phyloP scores from a whole-genome alignment of 2,113 vertebrate genomes.

The Scatophagus argus region DNA sequence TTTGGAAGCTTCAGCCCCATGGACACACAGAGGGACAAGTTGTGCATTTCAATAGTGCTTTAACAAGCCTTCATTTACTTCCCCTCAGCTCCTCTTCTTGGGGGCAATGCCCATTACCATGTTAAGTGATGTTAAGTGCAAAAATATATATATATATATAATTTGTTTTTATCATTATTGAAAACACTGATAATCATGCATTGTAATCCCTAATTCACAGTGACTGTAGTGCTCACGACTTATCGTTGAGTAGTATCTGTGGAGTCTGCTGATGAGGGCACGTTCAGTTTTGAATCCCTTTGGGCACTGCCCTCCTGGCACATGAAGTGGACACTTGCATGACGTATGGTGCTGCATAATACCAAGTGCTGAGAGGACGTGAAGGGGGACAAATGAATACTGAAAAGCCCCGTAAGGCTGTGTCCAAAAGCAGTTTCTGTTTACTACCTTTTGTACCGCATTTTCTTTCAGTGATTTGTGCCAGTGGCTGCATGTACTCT shows the following conservation, averaged over 20 bases:
- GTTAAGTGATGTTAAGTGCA: not conserved
- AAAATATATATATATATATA: not conserved
- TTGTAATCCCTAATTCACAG: not conserved
- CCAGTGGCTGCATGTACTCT: not conserved
- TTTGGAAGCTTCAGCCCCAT: not conserved
- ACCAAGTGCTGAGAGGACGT: constrained; percentile 10
- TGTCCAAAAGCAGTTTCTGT: not conserved
- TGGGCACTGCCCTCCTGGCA: not conserved
- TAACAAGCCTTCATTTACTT: not conserved
- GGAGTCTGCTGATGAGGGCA: not conserved
- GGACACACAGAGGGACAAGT: not conserved
- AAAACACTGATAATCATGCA: not conserved
- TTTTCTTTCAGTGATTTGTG: not conserved
- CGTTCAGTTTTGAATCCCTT: not conserved
- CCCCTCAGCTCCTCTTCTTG: not conserved
- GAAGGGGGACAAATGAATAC: constrained; percentile 21
- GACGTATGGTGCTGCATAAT: constrained; percentile 17
- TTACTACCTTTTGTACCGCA: constrained; percentile 1
- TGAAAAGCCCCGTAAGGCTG: not conserved
- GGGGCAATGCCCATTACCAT: not conserved
- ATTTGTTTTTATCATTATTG: not conserved
- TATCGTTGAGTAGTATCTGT: not conserved
- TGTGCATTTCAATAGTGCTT: not conserved
- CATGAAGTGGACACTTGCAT: constrained; percentile 3
- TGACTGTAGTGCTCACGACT: not conserved